Conservation (phyloP, 2,888 invertebrate species). For the Nineta flava region DNA sequence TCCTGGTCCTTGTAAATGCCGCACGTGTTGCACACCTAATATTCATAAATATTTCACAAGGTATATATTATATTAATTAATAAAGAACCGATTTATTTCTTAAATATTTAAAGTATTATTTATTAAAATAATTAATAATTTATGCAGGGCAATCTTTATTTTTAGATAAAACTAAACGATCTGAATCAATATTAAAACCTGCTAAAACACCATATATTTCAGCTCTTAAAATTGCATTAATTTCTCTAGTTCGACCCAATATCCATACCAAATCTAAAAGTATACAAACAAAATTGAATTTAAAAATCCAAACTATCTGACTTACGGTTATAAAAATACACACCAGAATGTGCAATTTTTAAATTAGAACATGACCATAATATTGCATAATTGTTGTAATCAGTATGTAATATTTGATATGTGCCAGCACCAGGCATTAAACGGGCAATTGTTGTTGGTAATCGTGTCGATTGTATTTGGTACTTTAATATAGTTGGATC, state of each 20-base stretch:
- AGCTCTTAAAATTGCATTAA: conserved; percentile 43
- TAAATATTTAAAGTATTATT: neutral
- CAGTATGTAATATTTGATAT: conserved; percentile 55
- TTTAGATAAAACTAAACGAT: conserved; percentile 52
- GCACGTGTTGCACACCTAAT: too few relatives aligned
- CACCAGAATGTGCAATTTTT: conserved; percentile 44
- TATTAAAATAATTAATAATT: conserved; percentile 5
- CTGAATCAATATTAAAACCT: conserved; percentile 44
- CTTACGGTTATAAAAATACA: neutral
- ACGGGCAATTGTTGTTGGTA: conserved; percentile 48
- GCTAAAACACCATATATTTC: conserved; percentile 46
- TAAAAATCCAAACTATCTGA: too few relatives aligned
- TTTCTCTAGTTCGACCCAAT: conserved; percentile 46
- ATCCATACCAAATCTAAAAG: conserved; percentile 56
- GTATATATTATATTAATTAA: too few relatives aligned
- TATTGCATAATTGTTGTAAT: conserved; percentile 54
- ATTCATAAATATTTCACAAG: too few relatives aligned
- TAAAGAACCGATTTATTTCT: too few relatives aligned
- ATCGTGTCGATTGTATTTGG: conserved; percentile 34
- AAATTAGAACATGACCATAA: conserved; percentile 58
- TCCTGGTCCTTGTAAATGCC: too few relatives aligned
- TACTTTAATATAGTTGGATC: conserved; percentile 33
- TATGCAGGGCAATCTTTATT: conserved; percentile 41
- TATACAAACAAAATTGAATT: too few relatives aligned
- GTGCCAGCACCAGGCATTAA: conserved; percentile 55